A percentile compares a stretch with the other conserved stretches of the same genome.
Conservation (phyloP, 2,797 vertebrate genomes). For the Uromys caudimaculatus region DNA sequence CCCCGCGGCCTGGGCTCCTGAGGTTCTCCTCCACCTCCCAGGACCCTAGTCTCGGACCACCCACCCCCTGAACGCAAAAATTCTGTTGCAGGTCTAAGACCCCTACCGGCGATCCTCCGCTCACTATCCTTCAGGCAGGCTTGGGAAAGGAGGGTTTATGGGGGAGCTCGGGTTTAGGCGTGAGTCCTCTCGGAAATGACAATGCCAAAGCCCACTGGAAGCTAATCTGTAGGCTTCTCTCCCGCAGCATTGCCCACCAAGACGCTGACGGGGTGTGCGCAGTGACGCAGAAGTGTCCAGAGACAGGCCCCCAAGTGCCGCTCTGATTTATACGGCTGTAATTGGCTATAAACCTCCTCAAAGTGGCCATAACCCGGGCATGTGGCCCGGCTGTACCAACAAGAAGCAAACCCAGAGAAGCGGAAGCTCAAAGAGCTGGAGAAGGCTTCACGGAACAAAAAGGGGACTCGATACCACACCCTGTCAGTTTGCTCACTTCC, state of each 20-base stretch:
- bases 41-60: not conserved
- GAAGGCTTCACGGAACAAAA: not conserved
- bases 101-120: not conserved
- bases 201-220: constrained; percentile 20
- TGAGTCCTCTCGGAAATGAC: constrained; percentile 53
- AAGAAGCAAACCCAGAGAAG: constrained; percentile 56
- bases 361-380: constrained; percentile 81
- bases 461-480: not conserved
- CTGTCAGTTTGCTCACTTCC: not conserved
- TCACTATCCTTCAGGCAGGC: not conserved
- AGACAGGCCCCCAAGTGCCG: constrained; percentile 73
- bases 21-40: not conserved
- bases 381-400: not conserved
- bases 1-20: constrained; percentile 56
- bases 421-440: constrained; percentile 61
- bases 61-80: not conserved
- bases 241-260: not conserved
- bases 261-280: constrained; percentile 62
- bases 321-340: constrained; percentile 86
- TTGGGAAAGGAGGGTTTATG: not conserved
- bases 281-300: constrained; percentile 83
- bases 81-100: not conserved
- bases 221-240: not conserved
- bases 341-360: constrained; percentile 88
- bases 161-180: not conserved